Evolutionary conservation across 2,113 vertebrate genomes (phyloP), one percentile per base, ranked within the genome.

Genomic region (Gymnogyps californianus): DNA sequence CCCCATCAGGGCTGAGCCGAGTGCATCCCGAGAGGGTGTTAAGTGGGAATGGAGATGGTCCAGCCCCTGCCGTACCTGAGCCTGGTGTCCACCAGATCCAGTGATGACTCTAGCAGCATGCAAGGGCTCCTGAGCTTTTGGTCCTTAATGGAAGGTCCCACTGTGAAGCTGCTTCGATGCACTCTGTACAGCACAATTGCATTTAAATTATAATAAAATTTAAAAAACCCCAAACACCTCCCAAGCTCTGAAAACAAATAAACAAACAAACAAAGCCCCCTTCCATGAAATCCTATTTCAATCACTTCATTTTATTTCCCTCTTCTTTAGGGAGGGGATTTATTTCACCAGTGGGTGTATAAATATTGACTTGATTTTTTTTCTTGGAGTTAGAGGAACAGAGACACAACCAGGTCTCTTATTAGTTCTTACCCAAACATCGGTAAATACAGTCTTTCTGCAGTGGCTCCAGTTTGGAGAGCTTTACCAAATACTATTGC

Each of bases 311-410:
- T 97, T 95, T 66, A 79, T 90, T 93, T 82, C 32, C 38, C 20
- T 51, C 71, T 67, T 87, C 86, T 90, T 46, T 16, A 5, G 11
- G 40, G 61, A 96, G n/a, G 16, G 76, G 66, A 77, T 89, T 94
- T 72, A 86, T 86, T 97, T 94, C 76, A 79, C 76, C 57, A 61
- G 66, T 57, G 36, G 22, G 18, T 95, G 16, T 90, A 69, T 77
- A 97, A 97, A 96, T 96, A 97, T 95, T 97, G 94, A 93, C 84
- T 93, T 62, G 38, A 55, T 51, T 64, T 91, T 61, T 80, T 71
- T 64, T 64, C 55, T 71, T 54, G 40, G 26, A 71, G n/a, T 83
- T 67, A 6, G 47, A 86, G 69, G 40, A 90, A 69, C 36, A 61
- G 65, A 62, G 49, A 95, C 78, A 94, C 86, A 95, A 76, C 40